Conservation (phyloP, 2,888 invertebrate species). For the Volucella zonaria region DNA sequence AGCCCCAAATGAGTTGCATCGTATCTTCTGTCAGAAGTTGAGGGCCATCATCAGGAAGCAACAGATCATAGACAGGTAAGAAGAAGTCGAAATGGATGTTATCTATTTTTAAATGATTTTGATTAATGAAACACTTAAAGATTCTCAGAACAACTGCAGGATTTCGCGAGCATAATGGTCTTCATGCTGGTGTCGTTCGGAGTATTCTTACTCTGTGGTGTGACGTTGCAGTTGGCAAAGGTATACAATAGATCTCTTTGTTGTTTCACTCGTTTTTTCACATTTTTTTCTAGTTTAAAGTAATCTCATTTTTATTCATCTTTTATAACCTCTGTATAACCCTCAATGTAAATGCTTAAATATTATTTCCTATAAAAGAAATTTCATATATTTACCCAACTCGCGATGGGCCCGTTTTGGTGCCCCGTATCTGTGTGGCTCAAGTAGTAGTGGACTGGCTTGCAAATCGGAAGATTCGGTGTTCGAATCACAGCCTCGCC, state of each 20-base stretch:
- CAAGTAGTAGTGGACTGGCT: too few species aligned
- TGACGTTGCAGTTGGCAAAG: conserved; percentile 59
- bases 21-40: conserved; percentile 33
- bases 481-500: too few species aligned
- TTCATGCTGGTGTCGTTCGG: conserved; percentile 56
- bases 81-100: neutral
- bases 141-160: conserved; percentile 49
- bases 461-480: too few species aligned
- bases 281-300: neutral
- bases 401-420: too few species aligned
- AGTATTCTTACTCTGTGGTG: conserved; percentile 48
- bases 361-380: too few species aligned
- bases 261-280: too few species aligned
- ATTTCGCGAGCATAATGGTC: conserved; percentile 29
- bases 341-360: too few species aligned
- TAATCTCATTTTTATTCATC: neutral
- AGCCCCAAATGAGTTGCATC: conserved; percentile 25
- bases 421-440: too few species aligned
- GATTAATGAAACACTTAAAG: neutral
- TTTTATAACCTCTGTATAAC: neutral
- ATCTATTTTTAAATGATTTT: too few species aligned
- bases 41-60: conserved; percentile 44
- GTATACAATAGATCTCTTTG: neutral
- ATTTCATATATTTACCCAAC: too few species aligned
- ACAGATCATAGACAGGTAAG: conserved; percentile 51